Evolutionary conservation across 2,113 vertebrate species (phyloP).

Genomic region (Dipodomys merriami): DNA sequence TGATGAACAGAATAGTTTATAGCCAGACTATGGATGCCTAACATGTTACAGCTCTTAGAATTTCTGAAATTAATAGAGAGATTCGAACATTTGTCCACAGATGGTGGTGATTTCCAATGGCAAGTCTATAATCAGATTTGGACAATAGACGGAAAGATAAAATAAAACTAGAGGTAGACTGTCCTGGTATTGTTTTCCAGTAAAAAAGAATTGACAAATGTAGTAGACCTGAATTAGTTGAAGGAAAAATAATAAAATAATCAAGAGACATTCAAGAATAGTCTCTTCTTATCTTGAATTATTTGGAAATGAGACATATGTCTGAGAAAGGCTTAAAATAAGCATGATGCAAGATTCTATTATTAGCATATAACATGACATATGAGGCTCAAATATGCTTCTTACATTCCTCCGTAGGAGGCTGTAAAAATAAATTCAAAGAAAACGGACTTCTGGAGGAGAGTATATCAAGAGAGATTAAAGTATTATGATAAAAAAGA

Average conservation of each 20-base stretch:
- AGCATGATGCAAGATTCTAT: neutral
- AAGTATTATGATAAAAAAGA: slow-evolving; percentile 23
- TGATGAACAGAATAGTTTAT: neutral
- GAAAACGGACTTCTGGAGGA: neutral
- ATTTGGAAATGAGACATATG: neutral
- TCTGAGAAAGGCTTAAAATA: slow-evolving; percentile 29
- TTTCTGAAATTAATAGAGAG: neutral
- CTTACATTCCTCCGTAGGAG: neutral
- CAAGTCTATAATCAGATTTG: neutral
- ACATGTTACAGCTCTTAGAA: neutral
- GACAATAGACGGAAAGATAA: neutral
- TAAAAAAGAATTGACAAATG: neutral
- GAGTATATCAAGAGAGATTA: neutral
- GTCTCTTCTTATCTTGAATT: slow-evolving; percentile 25
- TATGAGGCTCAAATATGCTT: slow-evolving; percentile 15
- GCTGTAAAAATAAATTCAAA: slow-evolving; percentile 29
- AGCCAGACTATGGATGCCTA: neutral
- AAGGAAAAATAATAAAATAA: neutral
- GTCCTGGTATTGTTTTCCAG: neutral
- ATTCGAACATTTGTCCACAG: neutral
- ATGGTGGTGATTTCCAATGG: neutral
- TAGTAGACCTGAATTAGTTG: neutral
- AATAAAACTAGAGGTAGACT: neutral
- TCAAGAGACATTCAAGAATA: neutral
- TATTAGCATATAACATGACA: neutral